Percentiles rank a stretch among this genome's conserved stretches.
Conservation (phyloP, 2,113 vertebrate species). For the Petrocephalus microphthalmus region DNA sequence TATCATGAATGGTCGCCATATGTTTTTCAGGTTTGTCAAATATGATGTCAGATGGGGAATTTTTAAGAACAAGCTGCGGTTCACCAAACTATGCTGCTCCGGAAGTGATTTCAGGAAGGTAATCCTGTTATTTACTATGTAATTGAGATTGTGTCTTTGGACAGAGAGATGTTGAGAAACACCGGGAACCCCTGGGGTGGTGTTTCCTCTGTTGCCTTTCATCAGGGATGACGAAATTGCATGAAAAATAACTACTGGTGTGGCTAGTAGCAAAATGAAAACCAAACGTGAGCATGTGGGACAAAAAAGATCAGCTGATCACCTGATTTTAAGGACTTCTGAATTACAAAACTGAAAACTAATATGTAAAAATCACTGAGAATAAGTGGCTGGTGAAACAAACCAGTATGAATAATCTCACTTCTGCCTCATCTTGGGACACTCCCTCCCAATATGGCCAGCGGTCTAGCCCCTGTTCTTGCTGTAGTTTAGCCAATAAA, state of each 20-base stretch:
- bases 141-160: neutral
- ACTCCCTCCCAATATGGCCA: neutral
- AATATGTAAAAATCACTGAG: neutral
- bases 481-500: neutral
- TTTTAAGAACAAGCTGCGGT: conserved; percentile 93
- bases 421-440: neutral
- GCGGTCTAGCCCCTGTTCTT: neutral
- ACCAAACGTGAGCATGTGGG: neutral
- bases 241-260: neutral
- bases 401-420: neutral
- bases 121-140: conserved; percentile 20
- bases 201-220: neutral
- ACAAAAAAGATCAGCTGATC: neutral
- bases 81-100: conserved; percentile 97
- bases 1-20: neutral
- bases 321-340: neutral
- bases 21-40: conserved; percentile 82
- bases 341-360: neutral
- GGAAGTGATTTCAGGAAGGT: conserved; percentile 98
- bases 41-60: conserved; percentile 99
- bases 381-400: neutral
- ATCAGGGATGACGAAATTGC: neutral
- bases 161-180: neutral
- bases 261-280: neutral
- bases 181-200: neutral